These are phyloP conservation scores for Drosophila phalerata DNA, from an alignment of 2,888 invertebrate genomes.

Conservation along the genomic window DNA sequence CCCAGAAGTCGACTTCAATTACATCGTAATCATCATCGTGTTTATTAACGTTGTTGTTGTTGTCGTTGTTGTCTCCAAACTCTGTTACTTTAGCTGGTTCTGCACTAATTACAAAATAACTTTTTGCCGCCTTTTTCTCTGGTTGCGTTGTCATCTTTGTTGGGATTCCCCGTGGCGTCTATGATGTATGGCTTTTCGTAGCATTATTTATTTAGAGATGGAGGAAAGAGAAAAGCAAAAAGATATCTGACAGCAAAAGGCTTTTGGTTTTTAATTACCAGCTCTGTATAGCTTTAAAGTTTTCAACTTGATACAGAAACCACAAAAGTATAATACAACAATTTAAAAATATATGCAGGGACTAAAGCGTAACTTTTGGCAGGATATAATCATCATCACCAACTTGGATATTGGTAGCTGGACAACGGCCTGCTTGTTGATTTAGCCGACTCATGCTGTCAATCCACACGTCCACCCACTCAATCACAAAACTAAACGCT, in stretches of 20 bases:
- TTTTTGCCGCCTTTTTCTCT: slow-evolving; percentile 61
- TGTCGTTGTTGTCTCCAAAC: slow-evolving; percentile 27
- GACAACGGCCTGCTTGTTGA: slow-evolving; percentile 66
- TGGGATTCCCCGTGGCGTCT: slow-evolving; percentile 71
- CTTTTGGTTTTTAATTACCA: slow-evolving; percentile 70
- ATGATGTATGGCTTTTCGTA: slow-evolving; percentile 77
- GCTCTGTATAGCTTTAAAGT: slow-evolving; percentile 39
- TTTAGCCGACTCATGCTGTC: slow-evolving; percentile 83
- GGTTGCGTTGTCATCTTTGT: slow-evolving; percentile 67
- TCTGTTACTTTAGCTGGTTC: slow-evolving; percentile 36
- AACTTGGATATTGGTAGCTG: slow-evolving; percentile 7
- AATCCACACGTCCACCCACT: slow-evolving; percentile 83
- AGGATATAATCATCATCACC: slow-evolving; percentile 14
- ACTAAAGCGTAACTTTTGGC: slow-evolving; percentile 1
- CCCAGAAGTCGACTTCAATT: slow-evolving; percentile 74
- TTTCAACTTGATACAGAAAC: slow-evolving; percentile 1
- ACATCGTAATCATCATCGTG: slow-evolving; percentile 49
- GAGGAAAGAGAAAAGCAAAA: background rate
- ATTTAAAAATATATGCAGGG: background rate
- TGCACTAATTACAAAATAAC: slow-evolving; percentile 79
- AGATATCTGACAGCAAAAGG: slow-evolving; percentile 55
- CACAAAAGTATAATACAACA: slow-evolving; percentile 7
- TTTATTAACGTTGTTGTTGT: slow-evolving; percentile 35
- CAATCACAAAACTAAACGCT: slow-evolving; percentile 78
- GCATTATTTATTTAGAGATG: slow-evolving; percentile 43